A percentile compares a stretch with the other conserved stretches of the same genome.
These are phyloP conservation scores for Equus quagga DNA, from an alignment of 2,113 vertebrate genomes.

Conservation along the genomic window DNA sequence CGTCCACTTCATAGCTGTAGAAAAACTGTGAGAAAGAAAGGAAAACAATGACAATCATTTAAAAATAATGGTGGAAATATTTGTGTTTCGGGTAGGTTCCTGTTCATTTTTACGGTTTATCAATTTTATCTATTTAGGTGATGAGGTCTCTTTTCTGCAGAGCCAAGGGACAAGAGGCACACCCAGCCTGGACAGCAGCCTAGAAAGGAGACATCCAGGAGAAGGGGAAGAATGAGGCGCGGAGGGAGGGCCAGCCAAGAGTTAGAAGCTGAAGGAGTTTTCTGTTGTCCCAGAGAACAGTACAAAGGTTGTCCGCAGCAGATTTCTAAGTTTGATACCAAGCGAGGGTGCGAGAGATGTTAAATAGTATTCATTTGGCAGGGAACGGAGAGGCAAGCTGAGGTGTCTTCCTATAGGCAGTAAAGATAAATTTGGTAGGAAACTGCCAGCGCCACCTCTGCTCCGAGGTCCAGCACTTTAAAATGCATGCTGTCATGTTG, in stretches of 20 bases:
- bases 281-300: neutral
- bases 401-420: neutral
- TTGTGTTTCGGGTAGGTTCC: neutral
- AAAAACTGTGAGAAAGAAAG: neutral
- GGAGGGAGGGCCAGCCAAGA: neutral
- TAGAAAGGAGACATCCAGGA: neutral
- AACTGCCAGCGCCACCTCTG: neutral
- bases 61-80: neutral
- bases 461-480: neutral
- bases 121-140: neutral
- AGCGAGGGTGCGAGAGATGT: neutral
- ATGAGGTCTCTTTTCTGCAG: constrained; percentile 13
- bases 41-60: neutral
- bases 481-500: neutral
- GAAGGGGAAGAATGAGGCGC: neutral
- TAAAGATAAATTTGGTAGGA: neutral
- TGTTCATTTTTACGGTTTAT: neutral
- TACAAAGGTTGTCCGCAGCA: neutral
- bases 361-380: neutral
- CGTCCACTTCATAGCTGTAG: constrained; percentile 2
- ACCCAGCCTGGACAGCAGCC: neutral
- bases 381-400: neutral
- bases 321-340: neutral
- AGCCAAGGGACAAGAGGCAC: neutral
- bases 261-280: neutral